Percentiles rank a stretch among this genome's conserved stretches.
Evolutionary conservation across 2,888 invertebrate genomes (phyloP).

Genomic region (Lasioglossum pauxillum): DNA sequence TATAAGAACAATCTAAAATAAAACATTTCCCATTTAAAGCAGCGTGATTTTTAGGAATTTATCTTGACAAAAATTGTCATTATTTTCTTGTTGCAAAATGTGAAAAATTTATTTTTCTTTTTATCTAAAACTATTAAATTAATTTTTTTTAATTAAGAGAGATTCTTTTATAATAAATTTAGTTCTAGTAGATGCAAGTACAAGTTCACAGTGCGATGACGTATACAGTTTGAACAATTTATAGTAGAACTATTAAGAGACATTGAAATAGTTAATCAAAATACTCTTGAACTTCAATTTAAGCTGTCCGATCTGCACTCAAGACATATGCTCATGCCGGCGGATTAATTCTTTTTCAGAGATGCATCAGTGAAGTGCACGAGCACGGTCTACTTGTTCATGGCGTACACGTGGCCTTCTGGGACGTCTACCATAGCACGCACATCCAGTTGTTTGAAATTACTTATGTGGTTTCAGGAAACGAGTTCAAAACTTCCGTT

Average conservation of each 20-base stretch:
- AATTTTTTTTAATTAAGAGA: no score
- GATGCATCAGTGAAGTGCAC: not conserved
- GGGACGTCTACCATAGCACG: not conserved
- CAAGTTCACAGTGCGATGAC: no score
- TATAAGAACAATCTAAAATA: not conserved
- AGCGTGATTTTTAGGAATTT: not conserved
- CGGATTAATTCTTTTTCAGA: not conserved
- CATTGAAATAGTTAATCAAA: not conserved
- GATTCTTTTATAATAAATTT: no score
- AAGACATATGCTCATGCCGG: not conserved
- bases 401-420: slow-evolving; percentile 3
- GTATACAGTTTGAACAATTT: not conserved
- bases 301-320: not conserved
- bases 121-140: no score
- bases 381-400: slow-evolving; percentile 6
- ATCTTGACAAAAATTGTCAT: not conserved
- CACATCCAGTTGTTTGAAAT: slow-evolving; percentile 12
- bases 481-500: slow-evolving; percentile 34
- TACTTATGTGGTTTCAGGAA: slow-evolving; percentile 20
- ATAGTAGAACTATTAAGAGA: not conserved
- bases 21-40: not conserved
- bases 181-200: not conserved
- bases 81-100: no score
- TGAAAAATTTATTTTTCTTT: no score
- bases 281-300: not conserved